These are phyloP conservation scores for Elgonia sp. DNA, from an alignment of 2,888 invertebrate species.

Conservation along the genomic window DNA sequence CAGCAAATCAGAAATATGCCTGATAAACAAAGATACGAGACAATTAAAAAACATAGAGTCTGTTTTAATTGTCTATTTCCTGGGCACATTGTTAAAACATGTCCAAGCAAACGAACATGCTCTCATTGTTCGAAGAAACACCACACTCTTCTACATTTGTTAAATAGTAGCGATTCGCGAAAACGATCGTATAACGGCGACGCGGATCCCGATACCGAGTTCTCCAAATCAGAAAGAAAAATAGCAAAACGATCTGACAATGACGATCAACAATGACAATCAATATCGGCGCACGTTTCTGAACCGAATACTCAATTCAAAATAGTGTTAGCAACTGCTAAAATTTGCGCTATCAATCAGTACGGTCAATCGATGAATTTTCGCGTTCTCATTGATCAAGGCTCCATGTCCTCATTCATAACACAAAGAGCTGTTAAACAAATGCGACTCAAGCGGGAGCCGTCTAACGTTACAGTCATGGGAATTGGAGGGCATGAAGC, in stretches of 20 bases:
- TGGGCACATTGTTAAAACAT: not conserved
- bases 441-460: not conserved
- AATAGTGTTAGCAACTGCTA: no score
- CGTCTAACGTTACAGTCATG: conserved; percentile 8
- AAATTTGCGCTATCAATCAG: no score
- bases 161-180: not conserved
- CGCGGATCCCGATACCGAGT: no score
- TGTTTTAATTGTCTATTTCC: conserved; percentile 8
- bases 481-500: conserved; percentile 31
- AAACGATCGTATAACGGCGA: not conserved
- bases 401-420: no score
- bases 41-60: not conserved
- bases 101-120: conserved; percentile 9
- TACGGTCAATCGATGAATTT: not conserved
- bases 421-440: conserved; percentile 1
- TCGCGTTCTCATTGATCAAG: no score
- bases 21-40: not conserved
- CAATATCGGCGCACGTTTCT: no score
- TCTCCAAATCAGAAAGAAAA: no score
- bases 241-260: not conserved
- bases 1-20: not conserved
- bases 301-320: no score
- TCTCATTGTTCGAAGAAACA: not conserved
- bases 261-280: conserved; percentile 6
- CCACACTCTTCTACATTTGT: conserved; percentile 18